Base-by-base conservation (phyloP, 2,888 invertebrate genomes). In the Lasioglossum malachurum region DNA sequence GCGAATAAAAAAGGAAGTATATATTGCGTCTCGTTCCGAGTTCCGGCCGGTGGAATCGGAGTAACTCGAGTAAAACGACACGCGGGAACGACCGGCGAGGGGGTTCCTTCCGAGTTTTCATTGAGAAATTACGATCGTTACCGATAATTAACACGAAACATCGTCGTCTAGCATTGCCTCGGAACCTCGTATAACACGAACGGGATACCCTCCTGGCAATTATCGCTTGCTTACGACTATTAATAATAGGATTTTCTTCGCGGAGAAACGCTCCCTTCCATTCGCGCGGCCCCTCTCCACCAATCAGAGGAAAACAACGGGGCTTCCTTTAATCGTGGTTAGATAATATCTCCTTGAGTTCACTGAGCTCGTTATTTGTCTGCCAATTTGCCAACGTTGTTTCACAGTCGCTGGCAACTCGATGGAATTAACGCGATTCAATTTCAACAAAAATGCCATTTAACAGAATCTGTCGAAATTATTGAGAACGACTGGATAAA, bases 111-210 rank as follows among this genome's bases (percentile, higher is more conserved):
- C 80, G 90, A 90, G 87, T 93, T 93, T 92, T 91, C 93, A 88
- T 80, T 93, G 92, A 93, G 92, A 93, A 93, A 94, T 94, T 93
- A 91, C 92, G 91, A 91, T 93, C 93, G 93, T 94, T 94, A 94
- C 90, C 93, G 92, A 94, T 94, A 94, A 94, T 94, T 94, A 94
- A 93, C 93, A 91, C 90, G 90, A 91, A 92, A 91, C 92, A 89
- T 87, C 88, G 87, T 86, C 80, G 38, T 78, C 69, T 74, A 80
- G 72, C 88, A 86, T 88, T 92, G 89, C 87, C 86, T 88, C 64
- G 64, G 64, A 64, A 87, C 90, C 87, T 87, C 84, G 83, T 90
- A 89, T 88, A 89, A 88, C 89, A 87, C 87, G 86, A 92, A 92
- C 85, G 88, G 87, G 92, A 92, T 90, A 89, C 90, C 90, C 74